Conservation (phyloP, 2,888 invertebrate genomes). For the Tubulanus polymorphus region DNA sequence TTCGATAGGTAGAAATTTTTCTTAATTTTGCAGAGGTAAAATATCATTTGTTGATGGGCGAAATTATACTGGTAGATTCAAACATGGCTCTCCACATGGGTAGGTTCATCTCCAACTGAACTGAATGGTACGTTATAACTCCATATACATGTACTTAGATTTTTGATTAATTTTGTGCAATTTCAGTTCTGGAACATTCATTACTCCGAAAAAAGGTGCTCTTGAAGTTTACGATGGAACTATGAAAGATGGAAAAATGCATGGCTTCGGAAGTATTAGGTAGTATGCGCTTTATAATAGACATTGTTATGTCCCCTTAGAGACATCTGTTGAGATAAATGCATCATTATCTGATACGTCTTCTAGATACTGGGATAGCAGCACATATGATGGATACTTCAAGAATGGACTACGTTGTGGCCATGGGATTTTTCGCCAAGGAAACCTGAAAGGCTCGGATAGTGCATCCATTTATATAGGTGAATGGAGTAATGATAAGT, state of each 20-base stretch:
- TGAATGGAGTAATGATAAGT: conserved; percentile 74
- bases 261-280: conserved; percentile 74
- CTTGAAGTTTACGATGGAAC: conserved; percentile 70
- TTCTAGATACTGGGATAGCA: conserved; percentile 66
- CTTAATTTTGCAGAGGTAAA: conserved; percentile 59
- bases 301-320: neutral
- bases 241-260: conserved; percentile 78
- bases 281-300: conserved; percentile 24
- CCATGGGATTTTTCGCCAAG: conserved; percentile 77
- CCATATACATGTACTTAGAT: too few relatives aligned
- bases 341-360: neutral
- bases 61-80: conserved; percentile 75
- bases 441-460: conserved; percentile 68
- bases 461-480: conserved; percentile 82
- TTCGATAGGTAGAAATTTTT: too few relatives aligned
- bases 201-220: conserved; percentile 40
- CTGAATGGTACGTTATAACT: too few relatives aligned
- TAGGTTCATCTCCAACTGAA: too few relatives aligned
- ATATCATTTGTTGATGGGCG: conserved; percentile 78
- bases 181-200: conserved; percentile 39
- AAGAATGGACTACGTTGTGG: conserved; percentile 80
- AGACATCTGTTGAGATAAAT: neutral
- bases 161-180: too few relatives aligned
- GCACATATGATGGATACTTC: conserved; percentile 81
- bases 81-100: conserved; percentile 69